Conservation (phyloP, 2,888 invertebrate species). For the Eupithecia subumbrata region DNA sequence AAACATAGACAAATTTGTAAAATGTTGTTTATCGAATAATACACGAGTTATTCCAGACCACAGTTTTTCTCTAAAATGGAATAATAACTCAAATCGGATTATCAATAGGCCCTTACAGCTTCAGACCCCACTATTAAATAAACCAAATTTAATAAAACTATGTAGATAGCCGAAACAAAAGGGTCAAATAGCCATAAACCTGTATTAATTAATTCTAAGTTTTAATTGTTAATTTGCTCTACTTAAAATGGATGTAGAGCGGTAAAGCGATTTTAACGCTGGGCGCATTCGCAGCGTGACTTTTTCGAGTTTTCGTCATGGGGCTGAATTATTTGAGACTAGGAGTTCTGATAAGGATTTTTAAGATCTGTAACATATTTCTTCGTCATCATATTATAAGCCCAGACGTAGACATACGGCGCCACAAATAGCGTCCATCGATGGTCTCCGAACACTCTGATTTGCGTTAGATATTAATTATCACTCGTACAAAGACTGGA, state of each 20-base stretch:
- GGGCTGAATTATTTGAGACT: not conserved
- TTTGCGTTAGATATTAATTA: too few relatives aligned
- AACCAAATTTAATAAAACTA: conserved; percentile 15
- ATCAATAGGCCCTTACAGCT: not conserved
- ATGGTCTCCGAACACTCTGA: too few relatives aligned
- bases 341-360: not conserved
- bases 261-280: conserved; percentile 6
- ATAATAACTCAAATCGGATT: conserved; percentile 1
- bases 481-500: too few relatives aligned
- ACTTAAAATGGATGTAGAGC: not conserved
- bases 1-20: not conserved
- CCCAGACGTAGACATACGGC: too few relatives aligned
- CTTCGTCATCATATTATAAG: too few relatives aligned
- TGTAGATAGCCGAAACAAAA: conserved; percentile 50
- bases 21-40: not conserved
- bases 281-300: not conserved
- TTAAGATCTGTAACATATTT: not conserved
- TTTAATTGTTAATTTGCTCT: conserved; percentile 70
- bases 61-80: not conserved
- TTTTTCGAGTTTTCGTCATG: not conserved
- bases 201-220: conserved; percentile 76
- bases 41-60: not conserved
- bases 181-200: conserved; percentile 66
- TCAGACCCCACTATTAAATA: not conserved
- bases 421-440: too few relatives aligned